Evolutionary conservation across 37 sponge, comb jelly and placozoan genomes (phyloP).

Genomic region (Ephydatia muelleri): DNA sequence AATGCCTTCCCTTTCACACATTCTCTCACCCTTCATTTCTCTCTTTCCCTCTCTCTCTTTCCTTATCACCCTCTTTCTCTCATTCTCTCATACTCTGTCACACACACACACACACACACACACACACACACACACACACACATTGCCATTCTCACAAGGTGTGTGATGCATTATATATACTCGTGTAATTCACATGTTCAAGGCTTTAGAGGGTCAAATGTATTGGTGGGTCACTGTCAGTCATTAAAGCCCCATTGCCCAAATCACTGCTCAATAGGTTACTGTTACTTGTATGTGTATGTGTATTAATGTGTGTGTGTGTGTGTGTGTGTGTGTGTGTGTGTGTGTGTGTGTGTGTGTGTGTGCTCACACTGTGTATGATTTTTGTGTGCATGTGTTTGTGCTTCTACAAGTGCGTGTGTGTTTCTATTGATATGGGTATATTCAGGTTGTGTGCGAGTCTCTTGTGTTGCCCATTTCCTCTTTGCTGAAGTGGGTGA

Average conservation of each 20-base stretch:
- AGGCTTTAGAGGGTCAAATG: no score
- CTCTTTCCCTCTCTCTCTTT: background rate
- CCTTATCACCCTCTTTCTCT: background rate
- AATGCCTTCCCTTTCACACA: background rate
- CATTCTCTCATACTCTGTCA: constrained; percentile 1
- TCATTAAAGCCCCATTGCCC: no score
- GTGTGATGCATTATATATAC: no score
- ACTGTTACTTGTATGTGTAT: background rate
- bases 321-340: background rate
- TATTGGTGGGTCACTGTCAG: no score
- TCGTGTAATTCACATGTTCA: no score
- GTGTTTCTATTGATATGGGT: no score
- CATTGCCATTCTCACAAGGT: background rate
- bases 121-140: constrained; percentile 22
- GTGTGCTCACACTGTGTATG: constrained; percentile 2
- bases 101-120: constrained; percentile 6
- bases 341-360: background rate
- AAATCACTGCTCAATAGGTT: no score
- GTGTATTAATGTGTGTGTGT: background rate
- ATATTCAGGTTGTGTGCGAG: background rate
- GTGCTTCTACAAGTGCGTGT: background rate
- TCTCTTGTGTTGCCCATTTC: no score
- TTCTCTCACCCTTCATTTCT: background rate
- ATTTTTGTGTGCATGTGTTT: constrained; percentile 1
- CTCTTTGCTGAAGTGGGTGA: background rate